Evolutionary conservation across 2,113 vertebrate genomes (phyloP), one percentile per base, ranked within the genome.

Genomic region (Seriola dumerili): DNA sequence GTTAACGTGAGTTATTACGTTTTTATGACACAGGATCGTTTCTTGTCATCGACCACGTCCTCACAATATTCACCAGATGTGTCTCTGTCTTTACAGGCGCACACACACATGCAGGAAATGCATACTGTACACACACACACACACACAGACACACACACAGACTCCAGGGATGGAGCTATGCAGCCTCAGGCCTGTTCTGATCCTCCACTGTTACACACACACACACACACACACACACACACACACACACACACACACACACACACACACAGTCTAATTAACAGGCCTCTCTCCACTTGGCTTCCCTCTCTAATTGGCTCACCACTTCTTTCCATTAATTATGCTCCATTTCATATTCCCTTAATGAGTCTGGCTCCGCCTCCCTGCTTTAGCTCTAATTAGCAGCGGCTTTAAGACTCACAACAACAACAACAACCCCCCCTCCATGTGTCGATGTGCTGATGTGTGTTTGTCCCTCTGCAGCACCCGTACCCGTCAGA

Each of bases 401-500:
- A 96, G 87, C 92, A 93, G 94, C 92, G 88, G 64, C 79, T 90
- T 9, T 55, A 61, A 91, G 86, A 78, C 8, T 63, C 70, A 76
- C 91, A 89, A 48, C 81, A 44, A 62, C 50, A 25, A 66, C 36
- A 75, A 59, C 50, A 70, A 92, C 80, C 91, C 55, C 19, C 8
- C 50, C 63, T 29, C 1, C 4, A 48, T 29, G 52, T 64, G 73
- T 69, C 40, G 9, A 50, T 10, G 16, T n/a, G 65, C 13, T 74
- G 44, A 72, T 34, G 0, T 4, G 16, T 19, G 4, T 61, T 66
- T 77, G 85, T 95, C 69, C 95, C 85, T 11, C 94, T 92, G 21
- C 91, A 99, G 97, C 97, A 99, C 89, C 97, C 97, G 65, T 99
- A 99, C 91, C 97, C 97, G 79, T 98, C 97, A 88, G 97, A 99